These are phyloP conservation scores for Netelia virgata DNA, from an alignment of 2,888 invertebrate species.

Conservation along the genomic window DNA sequence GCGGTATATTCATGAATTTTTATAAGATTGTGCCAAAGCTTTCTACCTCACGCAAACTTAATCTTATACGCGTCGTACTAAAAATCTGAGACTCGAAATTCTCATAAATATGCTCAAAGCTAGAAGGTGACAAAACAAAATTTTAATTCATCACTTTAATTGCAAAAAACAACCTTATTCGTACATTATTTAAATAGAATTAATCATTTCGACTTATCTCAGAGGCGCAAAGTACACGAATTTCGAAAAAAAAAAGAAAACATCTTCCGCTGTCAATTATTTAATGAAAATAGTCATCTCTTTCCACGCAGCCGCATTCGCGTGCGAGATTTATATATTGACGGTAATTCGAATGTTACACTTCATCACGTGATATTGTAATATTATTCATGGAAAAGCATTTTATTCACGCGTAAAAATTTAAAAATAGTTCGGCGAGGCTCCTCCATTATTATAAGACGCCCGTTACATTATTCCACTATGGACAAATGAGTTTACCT, in stretches of 20 bases:
- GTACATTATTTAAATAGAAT: neutral
- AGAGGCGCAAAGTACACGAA: no score
- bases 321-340: slow-evolving; percentile 29
- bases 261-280: neutral
- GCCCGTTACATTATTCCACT: slow-evolving; percentile 37
- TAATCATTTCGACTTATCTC: no score
- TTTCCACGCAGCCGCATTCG: slow-evolving; percentile 1
- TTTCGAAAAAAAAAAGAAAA: no score
- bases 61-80: slow-evolving; percentile 16
- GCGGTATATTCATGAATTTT: slow-evolving; percentile 65
- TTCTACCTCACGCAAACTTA: slow-evolving; percentile 38
- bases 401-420: slow-evolving; percentile 39
- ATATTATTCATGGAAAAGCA: slow-evolving; percentile 69
- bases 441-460: slow-evolving; percentile 26
- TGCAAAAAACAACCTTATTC: no score
- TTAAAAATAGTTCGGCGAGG: slow-evolving; percentile 34
- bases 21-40: slow-evolving; percentile 53
- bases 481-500: slow-evolving; percentile 54
- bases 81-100: slow-evolving; percentile 7
- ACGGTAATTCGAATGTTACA: slow-evolving; percentile 59
- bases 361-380: slow-evolving; percentile 68
- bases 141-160: no score
- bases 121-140: no score
- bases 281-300: neutral
- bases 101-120: no score